Evolutionary conservation across 37 sponge, comb jelly and placozoan species (phyloP), one percentile per base, ranked within the genome.

Genomic region (Haliclona indistincta): DNA sequence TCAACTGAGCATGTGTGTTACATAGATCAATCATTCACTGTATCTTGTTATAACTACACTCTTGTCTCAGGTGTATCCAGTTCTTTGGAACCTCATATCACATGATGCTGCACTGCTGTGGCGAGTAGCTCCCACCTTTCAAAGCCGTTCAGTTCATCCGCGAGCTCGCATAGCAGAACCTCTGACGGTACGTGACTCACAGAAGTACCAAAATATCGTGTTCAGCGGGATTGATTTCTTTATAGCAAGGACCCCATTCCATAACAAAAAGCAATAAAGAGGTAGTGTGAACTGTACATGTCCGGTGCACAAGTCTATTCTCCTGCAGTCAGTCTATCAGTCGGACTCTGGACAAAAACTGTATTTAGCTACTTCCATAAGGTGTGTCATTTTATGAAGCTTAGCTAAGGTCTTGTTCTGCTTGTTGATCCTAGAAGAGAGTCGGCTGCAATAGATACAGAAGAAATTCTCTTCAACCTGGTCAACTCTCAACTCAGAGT

Each of bases 1-100:
- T 84, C 85, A 32, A 56, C 71, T 8, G 78, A 76, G 45, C 85
- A 84, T 71, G 85, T 84, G 49, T 60, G 84, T 63, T 11, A 58
- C 51, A 47, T 47, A 47, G 10, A 17, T 47, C 51, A 17, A 47
- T 47, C 10, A 17, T 47, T 47, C 51, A 17, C 10, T 47, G 15
- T 47, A 17, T 47, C 51, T 17, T 47, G 15, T 47, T 47, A 17
- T 15, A 47, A 17, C 13, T 58, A 58, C 60, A 58, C n/a, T 11
- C 28, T n/a, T 58, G n/a, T 45, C 26, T 1, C 41, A 84, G 85
- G 34, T 84, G 40, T 60, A 76, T 51, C 85, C 85, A 22, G 71
- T 84, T 17, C 44, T 84, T 17, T 70, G 71, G 76, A n/a, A 64
- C 34, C 72, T 77, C 36, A 69, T 77, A 17, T 41, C 55, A 1